Evolutionary conservation across 2,888 invertebrate species (phyloP), one percentile per base, ranked within the genome.

Genomic region (Chrysopilus asiliformis): DNA sequence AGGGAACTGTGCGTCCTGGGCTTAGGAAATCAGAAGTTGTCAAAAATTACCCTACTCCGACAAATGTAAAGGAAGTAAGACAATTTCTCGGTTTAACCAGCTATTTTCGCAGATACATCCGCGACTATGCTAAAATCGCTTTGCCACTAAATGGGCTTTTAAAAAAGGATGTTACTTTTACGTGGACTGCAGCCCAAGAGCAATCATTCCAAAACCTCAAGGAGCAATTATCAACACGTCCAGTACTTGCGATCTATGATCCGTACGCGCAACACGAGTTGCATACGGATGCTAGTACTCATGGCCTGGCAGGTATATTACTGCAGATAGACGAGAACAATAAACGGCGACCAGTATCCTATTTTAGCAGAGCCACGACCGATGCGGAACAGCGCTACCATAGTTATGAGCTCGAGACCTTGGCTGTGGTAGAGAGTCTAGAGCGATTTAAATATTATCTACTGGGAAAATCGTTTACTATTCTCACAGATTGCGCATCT

Each of bases 171-270:
- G 4, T 4, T 10, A 25, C 9, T n/a, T 34, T 34, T 29, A 16
- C 9, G n/a, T 22, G 34, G 19, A 15, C 13, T 13, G 22, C 22
- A 1, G 16, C 28, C 8, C 20, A 38, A n/a, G 9, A 19, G 22
- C 14, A 25, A 3, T 13, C 34, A 13, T 38, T 38, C 13, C 14
- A 33, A n/a, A 15, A 3, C 3, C 4, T 38, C n/a, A 39, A 39
- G 18, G 19, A 25, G 10, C 13, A n/a, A 8, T 29, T 39, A 7
- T n/a, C 3, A 19, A 13, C 13, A 2, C 3, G 16, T 7, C 37
- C 41, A n/a, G 39, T 43, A 12, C 22, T 41, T 5, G 12, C 18
- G 10, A 18, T 39, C 8, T 41, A 36, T 6, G 16, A 41, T 16
- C 39, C 41, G 17, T 32, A 25, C 12, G 34, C 34, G 1, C 7